Conservation (phyloP, 2,888 invertebrate species). For the Mongoloraphidia duomilia region DNA sequence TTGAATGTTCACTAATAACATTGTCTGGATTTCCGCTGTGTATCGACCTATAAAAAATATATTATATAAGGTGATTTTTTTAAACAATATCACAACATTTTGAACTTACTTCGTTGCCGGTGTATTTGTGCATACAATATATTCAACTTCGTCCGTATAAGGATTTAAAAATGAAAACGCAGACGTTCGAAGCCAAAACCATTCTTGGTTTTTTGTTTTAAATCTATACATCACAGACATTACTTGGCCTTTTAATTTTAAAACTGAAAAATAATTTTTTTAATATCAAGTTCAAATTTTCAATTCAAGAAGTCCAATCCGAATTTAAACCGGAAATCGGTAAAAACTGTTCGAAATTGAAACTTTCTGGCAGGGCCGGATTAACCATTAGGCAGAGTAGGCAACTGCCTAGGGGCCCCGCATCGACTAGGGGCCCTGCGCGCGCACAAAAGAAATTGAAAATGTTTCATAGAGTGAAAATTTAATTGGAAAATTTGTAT, state of each 20-base stretch:
- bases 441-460: too few relatives aligned
- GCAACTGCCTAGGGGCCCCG: too few relatives aligned
- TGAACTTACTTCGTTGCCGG: constrained; percentile 50
- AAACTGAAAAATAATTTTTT: constrained; percentile 39
- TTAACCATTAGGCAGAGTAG: too few relatives aligned
- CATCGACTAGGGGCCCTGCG: too few relatives aligned
- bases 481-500: too few relatives aligned
- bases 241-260: constrained; percentile 84
- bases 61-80: background rate
- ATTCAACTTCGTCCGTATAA: constrained; percentile 89
- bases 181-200: constrained; percentile 80
- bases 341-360: background rate
- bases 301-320: background rate
- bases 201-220: constrained; percentile 77
- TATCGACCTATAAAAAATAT: constrained; percentile 5
- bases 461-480: too few relatives aligned
- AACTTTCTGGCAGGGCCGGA: too few relatives aligned
- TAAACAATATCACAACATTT: background rate
- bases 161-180: constrained; percentile 92
- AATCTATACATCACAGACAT: constrained; percentile 84
- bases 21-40: constrained; percentile 6
- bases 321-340: background rate
- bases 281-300: constrained; percentile 7
- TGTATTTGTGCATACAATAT: constrained; percentile 88
- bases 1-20: constrained; percentile 18